Conservation (phyloP, 2,113 vertebrate species). For the Propithecus coquereli region DNA sequence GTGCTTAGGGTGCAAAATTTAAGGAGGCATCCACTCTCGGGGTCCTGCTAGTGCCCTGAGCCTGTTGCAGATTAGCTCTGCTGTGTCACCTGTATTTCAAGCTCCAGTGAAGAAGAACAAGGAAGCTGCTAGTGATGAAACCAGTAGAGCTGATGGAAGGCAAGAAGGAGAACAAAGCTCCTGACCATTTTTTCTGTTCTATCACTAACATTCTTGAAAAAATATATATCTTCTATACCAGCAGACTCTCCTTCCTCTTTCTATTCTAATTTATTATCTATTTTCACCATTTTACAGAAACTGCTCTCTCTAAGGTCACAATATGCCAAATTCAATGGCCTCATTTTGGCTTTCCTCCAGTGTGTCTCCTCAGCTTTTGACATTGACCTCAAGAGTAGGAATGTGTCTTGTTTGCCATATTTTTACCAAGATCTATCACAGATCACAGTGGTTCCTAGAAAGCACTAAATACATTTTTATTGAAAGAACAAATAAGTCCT, state of each 20-base stretch:
- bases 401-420: neutral
- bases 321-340: neutral
- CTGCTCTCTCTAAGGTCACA: neutral
- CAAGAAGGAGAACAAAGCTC: neutral
- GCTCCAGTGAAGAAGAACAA: neutral
- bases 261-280: neutral
- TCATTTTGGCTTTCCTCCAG: neutral
- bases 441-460: neutral
- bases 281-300: slow-evolving; percentile 4
- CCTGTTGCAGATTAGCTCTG: too few relatives aligned
- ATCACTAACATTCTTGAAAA: neutral
- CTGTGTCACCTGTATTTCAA: neutral
- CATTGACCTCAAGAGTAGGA: neutral
- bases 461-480: neutral
- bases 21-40: neutral
- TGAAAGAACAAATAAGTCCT: neutral
- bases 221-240: neutral
- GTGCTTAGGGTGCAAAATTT: neutral
- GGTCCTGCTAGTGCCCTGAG: too few relatives aligned
- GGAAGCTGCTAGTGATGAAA: neutral
- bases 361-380: neutral
- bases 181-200: neutral
- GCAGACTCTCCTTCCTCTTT: neutral
- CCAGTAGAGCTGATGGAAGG: neutral
- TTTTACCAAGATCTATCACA: neutral